Evolutionary conservation across 2,797 vertebrate genomes (phyloP), one percentile per base, ranked within the genome.

Genomic region (Myotis findleyi): DNA sequence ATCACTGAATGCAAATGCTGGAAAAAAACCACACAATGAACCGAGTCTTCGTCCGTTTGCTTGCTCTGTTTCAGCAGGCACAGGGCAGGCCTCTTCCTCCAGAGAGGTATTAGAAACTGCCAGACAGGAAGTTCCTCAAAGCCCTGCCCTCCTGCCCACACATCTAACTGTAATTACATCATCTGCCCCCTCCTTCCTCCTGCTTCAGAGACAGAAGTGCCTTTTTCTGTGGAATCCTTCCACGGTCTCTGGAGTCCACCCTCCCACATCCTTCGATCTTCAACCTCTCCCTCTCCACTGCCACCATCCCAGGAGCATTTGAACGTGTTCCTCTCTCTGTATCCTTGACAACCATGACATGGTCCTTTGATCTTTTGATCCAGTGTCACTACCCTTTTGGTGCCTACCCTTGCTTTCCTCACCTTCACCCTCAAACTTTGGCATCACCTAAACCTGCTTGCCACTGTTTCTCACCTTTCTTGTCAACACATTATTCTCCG

Each of bases 31-130:
- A 81, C 49, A 72, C 30, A 71, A 21, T 38, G 84, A 85, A 55
- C 5, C 0, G 0, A 85, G 11, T 2, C 18, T 12, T 20, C 7
- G 38, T 79, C 36, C 0, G 1, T 14, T 20, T n/a, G 6, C 20
- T 71, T 23, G 23, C 44, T 87, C 6, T 66, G 25, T 85, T 86
- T 84, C 66, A 49, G 64, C 8, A 89, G 47, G 72, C 41, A 4
- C 1, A 83, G 14, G 36, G 36, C 49, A 57, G 47, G 12, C 53
- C 7, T 84, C 55, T 71, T 89, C 69, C 47, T 73, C 57, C 44
- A 68, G 17, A 66, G 55, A 69, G 9, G 33, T 89, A 68, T 66
- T 20, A 85, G 53, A n/a, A 88, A 11, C 1, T 57, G 55, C 91
- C 36, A 57, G 20, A 51, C 2, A 57, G 51, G 20, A 81, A 82